Percentiles rank a stretch among this genome's conserved stretches.
These are phyloP conservation scores for Atherinosoma microstoma DNA, from an alignment of 2,797 vertebrate genomes.

Conservation along the genomic window DNA sequence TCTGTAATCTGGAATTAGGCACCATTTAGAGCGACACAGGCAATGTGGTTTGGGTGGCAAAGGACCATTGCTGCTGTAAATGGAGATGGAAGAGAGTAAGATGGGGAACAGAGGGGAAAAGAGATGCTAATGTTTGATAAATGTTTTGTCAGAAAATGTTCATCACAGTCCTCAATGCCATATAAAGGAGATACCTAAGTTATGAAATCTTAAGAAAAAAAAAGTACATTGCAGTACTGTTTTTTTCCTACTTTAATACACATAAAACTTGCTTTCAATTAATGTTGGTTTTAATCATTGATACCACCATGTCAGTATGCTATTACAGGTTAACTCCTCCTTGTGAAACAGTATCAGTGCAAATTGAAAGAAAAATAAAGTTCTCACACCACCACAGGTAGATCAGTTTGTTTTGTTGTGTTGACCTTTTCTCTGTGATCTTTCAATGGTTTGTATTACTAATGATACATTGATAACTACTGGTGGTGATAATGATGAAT, in stretches of 20 bases:
- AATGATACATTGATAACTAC: background rate
- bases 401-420: no score
- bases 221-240: background rate
- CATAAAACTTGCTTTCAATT: background rate
- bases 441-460: background rate
- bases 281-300: background rate
- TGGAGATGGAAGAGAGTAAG: slow-evolving; percentile 54
- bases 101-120: slow-evolving; percentile 34
- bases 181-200: background rate
- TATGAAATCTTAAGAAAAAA: background rate
- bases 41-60: slow-evolving; percentile 49
- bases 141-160: slow-evolving; percentile 23
- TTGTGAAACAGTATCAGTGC: background rate
- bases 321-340: background rate
- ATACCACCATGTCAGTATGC: background rate
- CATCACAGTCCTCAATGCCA: slow-evolving; percentile 2
- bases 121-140: slow-evolving; percentile 53
- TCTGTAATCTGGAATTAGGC: slow-evolving; percentile 77
- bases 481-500: background rate
- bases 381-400: background rate
- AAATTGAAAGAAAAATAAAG: background rate
- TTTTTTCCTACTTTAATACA: background rate
- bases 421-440: background rate
- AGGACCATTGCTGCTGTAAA: slow-evolving; percentile 54
- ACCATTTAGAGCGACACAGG: slow-evolving; percentile 63